Base-by-base conservation (phyloP, 2,797 vertebrate species). In the Pangasius djambal region DNA sequence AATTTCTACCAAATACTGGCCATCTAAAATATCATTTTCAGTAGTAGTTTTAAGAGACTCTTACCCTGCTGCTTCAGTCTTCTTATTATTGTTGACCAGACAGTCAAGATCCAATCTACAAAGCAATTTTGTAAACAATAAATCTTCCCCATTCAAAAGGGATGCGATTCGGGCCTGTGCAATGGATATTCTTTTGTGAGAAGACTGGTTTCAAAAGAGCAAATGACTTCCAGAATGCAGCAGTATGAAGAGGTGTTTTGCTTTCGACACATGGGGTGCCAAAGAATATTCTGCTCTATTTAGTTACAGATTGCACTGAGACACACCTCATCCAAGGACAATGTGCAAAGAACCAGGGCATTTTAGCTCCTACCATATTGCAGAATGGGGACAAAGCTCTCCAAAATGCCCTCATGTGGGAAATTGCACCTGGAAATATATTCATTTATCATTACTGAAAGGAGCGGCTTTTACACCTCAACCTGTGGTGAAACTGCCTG, bases 351-450 rank as follows among this genome's bases (percentile, higher is more conserved):
- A 83, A 89, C 89, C n/a, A 48, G 90, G 92, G 91, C 91, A 91
- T 89, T 94, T 95, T 94, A 92, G 94, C 94, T 85, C 94, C 94
- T 89, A 79, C 91, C 28, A 93, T 88, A 94, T 89, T 89, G 37
- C 55, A 34, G 65, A 34, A 86, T 12, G 5, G 61, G 75, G n/a
- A 87, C 79, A 93, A 94, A 93, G 93, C 89, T 90, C 91, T 92
- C 37, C 0, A 89, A 92, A 92, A 93, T 93, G 92, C 90, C 90
- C 92, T 94, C 92, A 92, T 94, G 89, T 92, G 91, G 90, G 91
- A 90, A 92, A 92, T 34, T 84, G 52, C 85, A 77, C 61, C 63
- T 88, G 65, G 12, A 59, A 89, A 85, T 55, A 65, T 79, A 48
- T 65, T 70, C 67, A 44, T 72, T 59, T 88, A 82, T 72, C 79